Evolutionary conservation across 2,113 vertebrate species (phyloP).

Genomic region (Ifrita kowaldi): DNA sequence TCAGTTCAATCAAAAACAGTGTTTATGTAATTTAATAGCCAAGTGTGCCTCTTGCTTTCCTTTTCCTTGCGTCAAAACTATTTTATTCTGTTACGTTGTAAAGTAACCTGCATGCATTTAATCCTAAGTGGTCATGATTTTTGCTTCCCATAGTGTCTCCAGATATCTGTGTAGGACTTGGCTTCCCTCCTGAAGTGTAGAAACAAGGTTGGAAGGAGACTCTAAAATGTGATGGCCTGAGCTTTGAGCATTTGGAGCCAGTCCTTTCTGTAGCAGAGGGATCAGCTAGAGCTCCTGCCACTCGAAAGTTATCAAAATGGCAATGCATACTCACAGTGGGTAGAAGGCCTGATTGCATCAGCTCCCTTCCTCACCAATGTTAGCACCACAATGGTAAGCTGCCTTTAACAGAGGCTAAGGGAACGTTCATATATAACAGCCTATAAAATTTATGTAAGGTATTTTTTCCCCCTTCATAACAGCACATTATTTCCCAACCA

Average conservation of each 20-base stretch:
- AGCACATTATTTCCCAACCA: not conserved
- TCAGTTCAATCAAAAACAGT: constrained; percentile 12
- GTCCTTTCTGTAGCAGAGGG: not conserved
- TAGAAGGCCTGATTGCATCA: not conserved
- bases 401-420: not conserved
- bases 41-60: not conserved
- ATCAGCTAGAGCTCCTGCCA: not conserved
- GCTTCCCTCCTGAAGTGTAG: not conserved
- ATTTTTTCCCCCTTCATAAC: not conserved
- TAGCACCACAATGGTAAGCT: not conserved
- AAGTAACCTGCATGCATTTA: not conserved
- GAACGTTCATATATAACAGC: not conserved
- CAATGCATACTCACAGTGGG: not conserved
- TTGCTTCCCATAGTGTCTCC: not conserved
- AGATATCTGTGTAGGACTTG: not conserved
- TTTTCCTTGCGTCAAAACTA: not conserved
- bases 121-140: not conserved
- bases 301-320: not conserved
- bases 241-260: not conserved
- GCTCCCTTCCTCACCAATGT: not conserved
- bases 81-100: not conserved
- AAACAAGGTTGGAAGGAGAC: not conserved
- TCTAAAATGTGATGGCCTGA: not conserved
- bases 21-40: constrained; percentile 16
- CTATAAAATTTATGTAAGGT: not conserved